A percentile compares a stretch with the other conserved stretches of the same genome.
Conservation (phyloP, 2,797 vertebrate genomes). For the Paratrypauchen microcephalus region DNA sequence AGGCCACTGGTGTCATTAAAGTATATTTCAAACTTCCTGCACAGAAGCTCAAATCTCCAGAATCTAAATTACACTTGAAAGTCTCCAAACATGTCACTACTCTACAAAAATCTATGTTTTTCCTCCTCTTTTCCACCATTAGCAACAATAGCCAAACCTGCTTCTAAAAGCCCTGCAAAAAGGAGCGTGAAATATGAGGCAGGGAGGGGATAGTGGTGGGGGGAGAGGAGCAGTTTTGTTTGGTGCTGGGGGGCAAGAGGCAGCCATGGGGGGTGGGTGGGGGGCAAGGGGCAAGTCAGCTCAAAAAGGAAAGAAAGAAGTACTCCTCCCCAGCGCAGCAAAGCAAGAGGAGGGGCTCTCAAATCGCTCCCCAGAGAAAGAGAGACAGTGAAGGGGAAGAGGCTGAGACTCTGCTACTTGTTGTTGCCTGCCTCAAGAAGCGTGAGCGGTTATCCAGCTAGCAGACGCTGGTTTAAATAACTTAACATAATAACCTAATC, state of each 20-base stretch:
- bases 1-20: conserved; percentile 6
- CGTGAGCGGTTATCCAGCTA: conserved; percentile 37
- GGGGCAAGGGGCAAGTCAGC: conserved; percentile 39
- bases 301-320: conserved; percentile 59
- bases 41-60: conserved; percentile 20
- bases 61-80: conserved; percentile 30
- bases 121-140: conserved; percentile 31
- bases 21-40: neutral
- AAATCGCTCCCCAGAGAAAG: conserved; percentile 69
- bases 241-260: conserved; percentile 35
- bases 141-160: conserved; percentile 55
- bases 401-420: conserved; percentile 56
- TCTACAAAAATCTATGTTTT: conserved; percentile 16
- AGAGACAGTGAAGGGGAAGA: conserved; percentile 30
- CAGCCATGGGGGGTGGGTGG: conserved; percentile 25
- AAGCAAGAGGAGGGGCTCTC: conserved; percentile 61
- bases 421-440: conserved; percentile 67
- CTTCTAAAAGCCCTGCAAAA: conserved; percentile 49
- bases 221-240: conserved; percentile 42
- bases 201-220: conserved; percentile 23
- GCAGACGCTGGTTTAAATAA: conserved; percentile 28
- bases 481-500: neutral
- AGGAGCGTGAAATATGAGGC: conserved; percentile 70
- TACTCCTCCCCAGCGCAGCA: conserved; percentile 60
- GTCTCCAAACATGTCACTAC: conserved; percentile 36